Evolutionary conservation across 2,888 invertebrate genomes (phyloP).

Genomic region (Dorcus hopei): DNA sequence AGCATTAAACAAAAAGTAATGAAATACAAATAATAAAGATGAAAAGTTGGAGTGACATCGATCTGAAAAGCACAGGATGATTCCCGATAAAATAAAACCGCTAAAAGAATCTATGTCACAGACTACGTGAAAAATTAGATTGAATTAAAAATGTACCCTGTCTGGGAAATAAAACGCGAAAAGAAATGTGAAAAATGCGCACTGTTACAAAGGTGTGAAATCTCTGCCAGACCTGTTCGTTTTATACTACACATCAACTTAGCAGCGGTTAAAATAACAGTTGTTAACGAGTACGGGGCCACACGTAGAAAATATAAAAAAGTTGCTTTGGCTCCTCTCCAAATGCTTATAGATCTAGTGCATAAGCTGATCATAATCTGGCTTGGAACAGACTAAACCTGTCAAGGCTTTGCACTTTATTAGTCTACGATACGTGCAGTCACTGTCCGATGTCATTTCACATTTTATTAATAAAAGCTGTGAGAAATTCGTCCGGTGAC

Average conservation of each 20-base stretch:
- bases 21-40: too few species aligned
- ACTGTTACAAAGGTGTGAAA: neutral
- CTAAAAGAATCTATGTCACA: too few species aligned
- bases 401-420: conserved; percentile 24
- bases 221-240: neutral
- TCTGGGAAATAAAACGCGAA: too few species aligned
- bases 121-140: too few species aligned
- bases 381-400: conserved; percentile 24
- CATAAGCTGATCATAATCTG: conserved; percentile 17
- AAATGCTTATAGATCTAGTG: conserved; percentile 15
- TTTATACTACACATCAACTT: too few species aligned
- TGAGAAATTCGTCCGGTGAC: neutral
- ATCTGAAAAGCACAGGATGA: too few species aligned
- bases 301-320: conserved; percentile 8
- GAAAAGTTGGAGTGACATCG: too few species aligned
- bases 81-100: too few species aligned
- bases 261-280: too few species aligned
- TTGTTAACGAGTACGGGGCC: neutral
- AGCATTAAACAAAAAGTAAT: too few species aligned
- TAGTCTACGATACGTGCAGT: conserved; percentile 23
- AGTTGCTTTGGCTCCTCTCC: conserved; percentile 12
- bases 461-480: neutral
- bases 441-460: conserved; percentile 20
- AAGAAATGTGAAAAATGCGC: too few species aligned
- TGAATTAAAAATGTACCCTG: too few species aligned